These are phyloP conservation scores for Protonibea diacanthus DNA, from an alignment of 2,797 vertebrate species.

Conservation along the genomic window DNA sequence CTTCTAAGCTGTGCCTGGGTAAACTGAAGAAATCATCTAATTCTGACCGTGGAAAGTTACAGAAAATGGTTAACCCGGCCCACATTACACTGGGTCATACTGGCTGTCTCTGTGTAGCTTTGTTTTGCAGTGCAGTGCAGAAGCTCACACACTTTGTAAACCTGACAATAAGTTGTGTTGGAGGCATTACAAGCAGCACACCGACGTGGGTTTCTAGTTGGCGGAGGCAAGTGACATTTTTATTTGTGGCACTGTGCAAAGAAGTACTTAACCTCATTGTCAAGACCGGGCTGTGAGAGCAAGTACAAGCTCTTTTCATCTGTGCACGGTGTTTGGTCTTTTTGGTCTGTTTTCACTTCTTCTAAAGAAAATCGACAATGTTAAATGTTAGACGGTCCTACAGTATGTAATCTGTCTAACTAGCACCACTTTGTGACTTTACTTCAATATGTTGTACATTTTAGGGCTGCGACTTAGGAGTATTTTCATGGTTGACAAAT, in stretches of 20 bases:
- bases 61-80: not conserved
- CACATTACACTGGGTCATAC: not conserved
- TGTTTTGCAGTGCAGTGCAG: conserved; percentile 5
- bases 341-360: not conserved
- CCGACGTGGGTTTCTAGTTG: conserved; percentile 15
- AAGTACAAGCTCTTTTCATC: conserved; percentile 4
- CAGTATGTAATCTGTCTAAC: not conserved
- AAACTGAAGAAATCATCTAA: not conserved
- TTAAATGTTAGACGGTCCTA: not conserved
- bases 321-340: not conserved
- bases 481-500: not conserved
- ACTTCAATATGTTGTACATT: not conserved
- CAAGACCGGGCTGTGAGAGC: not conserved
- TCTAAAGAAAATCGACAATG: not conserved
- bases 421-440: not conserved
- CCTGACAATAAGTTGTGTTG: conserved; percentile 10
- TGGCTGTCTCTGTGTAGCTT: not conserved
- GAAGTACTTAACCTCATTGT: conserved; percentile 34
- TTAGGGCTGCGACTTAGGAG: not conserved
- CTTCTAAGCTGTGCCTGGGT: not conserved
- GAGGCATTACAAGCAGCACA: conserved; percentile 13
- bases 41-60: not conserved
- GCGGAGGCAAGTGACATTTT: conserved; percentile 25
- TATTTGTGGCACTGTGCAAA: conserved; percentile 18
- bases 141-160: conserved; percentile 10